Base-by-base conservation (phyloP, 2,113 vertebrate species). In the Trachemys scripta region DNA sequence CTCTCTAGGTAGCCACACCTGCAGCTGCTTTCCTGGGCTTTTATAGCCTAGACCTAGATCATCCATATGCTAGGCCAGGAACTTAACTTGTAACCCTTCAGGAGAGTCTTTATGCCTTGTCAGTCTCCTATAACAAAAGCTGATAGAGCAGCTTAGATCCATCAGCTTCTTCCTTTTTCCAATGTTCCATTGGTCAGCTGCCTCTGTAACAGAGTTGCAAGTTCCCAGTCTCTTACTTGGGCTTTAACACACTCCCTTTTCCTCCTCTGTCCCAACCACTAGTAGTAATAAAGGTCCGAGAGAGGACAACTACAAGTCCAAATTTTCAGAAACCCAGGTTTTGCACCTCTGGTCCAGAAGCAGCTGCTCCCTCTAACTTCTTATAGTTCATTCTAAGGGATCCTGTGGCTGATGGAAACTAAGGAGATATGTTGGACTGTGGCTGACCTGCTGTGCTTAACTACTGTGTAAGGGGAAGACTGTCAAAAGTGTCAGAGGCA, bases 401-500 rank as follows among this genome's bases (percentile, higher is more conserved):
- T 93, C 91, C 95, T 90, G 96, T 93, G 96, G 96, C 95, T 87
- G 90, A 94, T 88, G 89, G 95, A 95, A 54, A 42, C 54, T 42
- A n/a, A 65, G 31, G 16, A 65, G 62, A 2, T n/a, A 35, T 65
- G 19, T 24, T 75, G 38, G 20, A 47, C 42, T 78, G 24, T 78
- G 75, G 42, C 25, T 47, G 75, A 78, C 25, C 75, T 47, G 25
- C 42, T 76, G 38, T 76, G 38, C 38, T 47, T 78, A 72, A 72
- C n/a, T 38, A 47, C 24, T 47, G 25, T 45, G 11, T 25, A 5
- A 13, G 25, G 11, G 25, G 24, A 25, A 78, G 42, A 5, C 42
- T 78, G 42, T 22, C 13, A 78, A 27, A 47, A 27, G 7, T 27
- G 42, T 27, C 16, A 25, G 13, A 29, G 38, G 42, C 6, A 78